Evolutionary conservation across 2,888 invertebrate species (phyloP).

Genomic region (Eupsilia transversa): DNA sequence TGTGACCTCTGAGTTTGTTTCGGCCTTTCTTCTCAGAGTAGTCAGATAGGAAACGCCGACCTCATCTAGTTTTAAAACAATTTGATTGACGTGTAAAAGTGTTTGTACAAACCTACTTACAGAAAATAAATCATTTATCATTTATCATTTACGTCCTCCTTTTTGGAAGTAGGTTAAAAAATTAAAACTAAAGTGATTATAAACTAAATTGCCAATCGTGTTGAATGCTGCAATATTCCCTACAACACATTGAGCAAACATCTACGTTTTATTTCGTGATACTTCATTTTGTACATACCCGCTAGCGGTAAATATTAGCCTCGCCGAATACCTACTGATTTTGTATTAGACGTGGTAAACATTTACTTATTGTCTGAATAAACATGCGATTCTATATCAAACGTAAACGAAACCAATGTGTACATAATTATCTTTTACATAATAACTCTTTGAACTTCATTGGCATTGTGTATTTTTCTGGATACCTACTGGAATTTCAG

Average conservation of each 20-base stretch:
- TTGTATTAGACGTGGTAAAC: slow-evolving; percentile 23
- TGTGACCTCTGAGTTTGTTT: no score
- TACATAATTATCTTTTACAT: slow-evolving; percentile 13
- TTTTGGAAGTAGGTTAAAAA: no score
- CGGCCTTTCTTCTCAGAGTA: no score
- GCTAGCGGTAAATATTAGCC: neutral
- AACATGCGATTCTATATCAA: slow-evolving; percentile 10
- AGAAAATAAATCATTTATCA: no score
- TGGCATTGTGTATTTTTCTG: slow-evolving; percentile 6
- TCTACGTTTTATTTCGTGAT: neutral
- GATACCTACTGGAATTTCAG: neutral
- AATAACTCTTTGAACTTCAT: slow-evolving; percentile 23
- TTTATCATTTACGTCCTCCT: no score
- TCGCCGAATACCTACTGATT: slow-evolving; percentile 6
- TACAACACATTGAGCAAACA: neutral
- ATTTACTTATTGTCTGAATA: slow-evolving; percentile 22
- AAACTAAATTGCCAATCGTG: neutral
- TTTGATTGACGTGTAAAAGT: no score
- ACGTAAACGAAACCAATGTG: slow-evolving; percentile 8
- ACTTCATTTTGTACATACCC: neutral
- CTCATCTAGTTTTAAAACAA: no score
- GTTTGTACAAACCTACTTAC: no score
- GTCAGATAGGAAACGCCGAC: no score
- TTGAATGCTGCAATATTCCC: neutral
- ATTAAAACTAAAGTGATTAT: neutral